Conservation (phyloP, 2,113 vertebrate species). For the Megalops atlanticus region DNA sequence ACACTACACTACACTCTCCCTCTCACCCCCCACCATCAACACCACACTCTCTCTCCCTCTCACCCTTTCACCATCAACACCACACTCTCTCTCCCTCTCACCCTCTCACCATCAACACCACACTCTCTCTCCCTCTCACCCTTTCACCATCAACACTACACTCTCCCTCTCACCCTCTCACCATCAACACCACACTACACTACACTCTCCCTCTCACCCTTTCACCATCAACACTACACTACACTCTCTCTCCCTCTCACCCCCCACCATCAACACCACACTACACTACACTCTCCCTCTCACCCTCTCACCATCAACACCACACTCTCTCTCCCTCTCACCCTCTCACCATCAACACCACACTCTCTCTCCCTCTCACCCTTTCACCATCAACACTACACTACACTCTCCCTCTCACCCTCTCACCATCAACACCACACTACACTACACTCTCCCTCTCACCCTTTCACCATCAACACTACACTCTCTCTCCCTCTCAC, state of each 20-base stretch:
- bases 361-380: neutral
- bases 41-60: neutral
- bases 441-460: slow-evolving; percentile 13
- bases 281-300: neutral
- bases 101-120: neutral
- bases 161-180: slow-evolving; percentile 7
- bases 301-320: neutral
- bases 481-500: slow-evolving; percentile 2
- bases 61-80: neutral
- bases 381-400: neutral
- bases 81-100: neutral
- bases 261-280: neutral
- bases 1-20: neutral
- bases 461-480: too few relatives aligned
- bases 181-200: neutral
- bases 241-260: slow-evolving; percentile 15
- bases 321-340: slow-evolving; percentile 1
- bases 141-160: neutral
- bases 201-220: neutral
- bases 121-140: neutral
- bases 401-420: neutral
- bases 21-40: slow-evolving; percentile 9
- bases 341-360: neutral
- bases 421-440: too few relatives aligned
- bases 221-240: neutral